Evolutionary conservation across 2,888 invertebrate species (phyloP), one percentile per base, ranked within the genome.

Genomic region (Dexiosoma caninum): DNA sequence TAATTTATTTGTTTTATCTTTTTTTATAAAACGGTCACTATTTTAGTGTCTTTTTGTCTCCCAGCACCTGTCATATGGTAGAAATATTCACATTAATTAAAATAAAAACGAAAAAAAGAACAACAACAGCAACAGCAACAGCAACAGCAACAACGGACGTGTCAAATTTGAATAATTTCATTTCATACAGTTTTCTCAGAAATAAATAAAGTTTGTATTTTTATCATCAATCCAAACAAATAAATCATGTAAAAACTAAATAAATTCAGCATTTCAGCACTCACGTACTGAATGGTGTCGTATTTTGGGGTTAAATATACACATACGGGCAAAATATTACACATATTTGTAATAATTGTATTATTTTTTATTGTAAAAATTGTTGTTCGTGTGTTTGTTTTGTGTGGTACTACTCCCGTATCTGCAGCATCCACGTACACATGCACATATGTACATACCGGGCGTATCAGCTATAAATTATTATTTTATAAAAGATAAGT

Each of bases 211-310:
- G 19, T 46, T 46, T 55, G 19, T 49, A 49, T 37, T 55, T 77
- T 67, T 57, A 64, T 79, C 64, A 62, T 60, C 32, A 53, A 46
- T 62, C 35, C 44, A 49, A 74, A 46, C 27, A 49, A 69, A 69
- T 69, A 74, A 79, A 49, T 62, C 75, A 64, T 75, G 69, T 75
- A 53, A 64, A 75, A 44, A 67, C 35, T 49, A 79, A 59, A 74
- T 49, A 57, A 55, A 62, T 64, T 57, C 5, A 23, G 30, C 46
- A n/a, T 75, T 62, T 23, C 27, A 69, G 53, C 57, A 35, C 57
- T 75, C 64, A 79, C 79, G 69, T 79, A 64, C 49, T 10, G 23
- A 42, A 44, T 44, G 30, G 23, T 51, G 32, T 12, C 8, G 30
- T 71, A 64, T 64, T 59, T 75, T 60, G 30, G 46, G 59, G 32